Base-by-base conservation (phyloP, 2,888 invertebrate genomes). In the Synergus itoensis region DNA sequence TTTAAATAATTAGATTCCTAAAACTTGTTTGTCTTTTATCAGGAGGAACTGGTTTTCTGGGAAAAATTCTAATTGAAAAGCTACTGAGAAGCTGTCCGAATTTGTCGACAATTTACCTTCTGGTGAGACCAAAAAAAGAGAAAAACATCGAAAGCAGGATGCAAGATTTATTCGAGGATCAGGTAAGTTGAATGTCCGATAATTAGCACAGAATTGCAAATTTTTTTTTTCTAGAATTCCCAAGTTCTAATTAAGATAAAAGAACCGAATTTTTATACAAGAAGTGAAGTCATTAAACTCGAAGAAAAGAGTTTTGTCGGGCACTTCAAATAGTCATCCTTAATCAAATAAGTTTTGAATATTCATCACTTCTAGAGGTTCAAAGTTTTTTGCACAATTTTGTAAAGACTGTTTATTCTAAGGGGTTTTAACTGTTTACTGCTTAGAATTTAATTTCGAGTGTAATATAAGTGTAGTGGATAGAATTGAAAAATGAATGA, bases 31-130 rank as follows among this genome's bases (percentile, higher is more conserved):
- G 12, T 48, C 14, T 18, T 80, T 18, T 77, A 67, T 57, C 77
- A 91, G 95, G 91, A 41, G 89, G 90, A 18, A 90, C 90, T 1
- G 91, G 95, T 45, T 94, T 94, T 86, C 87, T 94, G 79, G 94
- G 94, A 2, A 93, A 93, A 85, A 90, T 95, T 2, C 88, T 95
- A 9, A 90, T 95, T 62, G 95, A 95, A 85, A 95, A 95, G 89
- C 89, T 95, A 60, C 90, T 95, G 43, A 92, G 95, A 43, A 93
- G 93, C 18, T 95, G 95, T 48, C 92, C 93, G 0, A 93, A 94
- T 18, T 88, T 95, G 0, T 91, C 93, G 41, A 93, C 92, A 21
- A 92, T 95, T 78, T 95, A 94, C 87, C 86, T 90, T 0, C 87
- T 95, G 9, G 93, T 94, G 0, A 92, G 95, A 67, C 92, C 94